Base-by-base conservation (phyloP, 1,140 invertebrate species). In the Halesus radiatus region DNA sequence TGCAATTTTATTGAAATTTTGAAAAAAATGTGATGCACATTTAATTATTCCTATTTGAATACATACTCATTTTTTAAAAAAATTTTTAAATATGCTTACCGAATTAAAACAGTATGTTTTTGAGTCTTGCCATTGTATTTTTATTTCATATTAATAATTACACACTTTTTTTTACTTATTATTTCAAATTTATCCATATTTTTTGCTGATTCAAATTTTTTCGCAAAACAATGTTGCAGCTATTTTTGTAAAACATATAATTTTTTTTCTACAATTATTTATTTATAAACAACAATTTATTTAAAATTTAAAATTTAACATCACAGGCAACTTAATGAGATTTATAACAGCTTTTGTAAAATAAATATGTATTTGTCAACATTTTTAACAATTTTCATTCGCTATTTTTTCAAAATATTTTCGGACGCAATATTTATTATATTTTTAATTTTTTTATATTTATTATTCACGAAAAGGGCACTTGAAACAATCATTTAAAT, bases 401-500 rank as follows among this genome's bases (percentile, higher is more conserved):
- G 20, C 7, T 23, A 53, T 10, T 52, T 26, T 23, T 58, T 15
- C 1, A 18, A 75, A 37, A 75, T 29, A 10, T 50, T 20, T 58
- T 53, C 45, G 15, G 56, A 18, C 26, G 4, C 20, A 45, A 74
- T 20, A 22, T 52, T 20, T 37, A 58, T 75, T 58, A 16, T 62
- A 3, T 62, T 45, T 68, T 74, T 13, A 54, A n/a, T 20, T 64
- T 77, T 77, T 18, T 50, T 45, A 15, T 77, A 64, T 77, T 76
- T 76, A 56, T 76, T 76, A 26, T 60, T 76, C 23, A 37, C 75
- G 7, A 77, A 53, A 22, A 50, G 58, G 56, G 58, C 75, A 77
- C 60, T 64, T 60, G 45, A 22, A 64, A 77, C 75, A 77, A 77
- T 77, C 75, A 77, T 77, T 77, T 75, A 58, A 58, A 60, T 26